These are phyloP conservation scores for Drosophila nikananu DNA, from an alignment of 1,140 invertebrate genomes.

Conservation along the genomic window DNA sequence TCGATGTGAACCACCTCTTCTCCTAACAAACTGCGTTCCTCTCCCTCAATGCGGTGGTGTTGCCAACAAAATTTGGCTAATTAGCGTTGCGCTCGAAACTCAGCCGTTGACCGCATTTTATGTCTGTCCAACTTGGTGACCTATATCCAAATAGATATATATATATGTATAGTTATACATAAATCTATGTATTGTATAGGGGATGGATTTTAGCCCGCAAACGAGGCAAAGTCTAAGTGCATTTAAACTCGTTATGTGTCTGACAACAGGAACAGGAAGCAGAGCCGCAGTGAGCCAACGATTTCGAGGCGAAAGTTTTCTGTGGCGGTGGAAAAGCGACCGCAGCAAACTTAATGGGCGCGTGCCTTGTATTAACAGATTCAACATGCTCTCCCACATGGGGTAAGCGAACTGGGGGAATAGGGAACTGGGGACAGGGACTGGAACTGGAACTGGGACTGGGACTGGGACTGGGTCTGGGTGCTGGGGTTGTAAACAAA, in stretches of 20 bases:
- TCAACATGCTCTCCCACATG: conserved; percentile 50
- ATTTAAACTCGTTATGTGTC: conserved; percentile 22
- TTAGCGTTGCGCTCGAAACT: conserved; percentile 16
- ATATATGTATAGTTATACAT: not conserved
- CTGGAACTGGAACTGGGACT: not conserved
- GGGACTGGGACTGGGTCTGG: not conserved
- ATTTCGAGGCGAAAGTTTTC: conserved; percentile 20
- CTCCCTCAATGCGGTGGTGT: conserved; percentile 7
- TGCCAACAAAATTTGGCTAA: conserved; percentile 19
- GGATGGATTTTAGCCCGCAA: conserved; percentile 1
- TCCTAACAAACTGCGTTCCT: not conserved
- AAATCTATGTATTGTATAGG: conserved; percentile 11
- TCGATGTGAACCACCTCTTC: not conserved
- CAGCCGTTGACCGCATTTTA: conserved; percentile 17
- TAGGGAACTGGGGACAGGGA: not conserved
- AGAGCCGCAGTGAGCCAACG: conserved; percentile 8
- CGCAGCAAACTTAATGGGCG: conserved; percentile 50
- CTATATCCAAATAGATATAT: not conserved
- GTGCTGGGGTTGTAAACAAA: conserved; percentile 15
- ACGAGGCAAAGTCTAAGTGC: conserved; percentile 12
- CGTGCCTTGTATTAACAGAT: conserved; percentile 71
- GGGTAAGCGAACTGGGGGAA: not conserved
- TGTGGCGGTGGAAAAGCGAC: conserved; percentile 5
- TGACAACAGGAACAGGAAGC: conserved; percentile 19
- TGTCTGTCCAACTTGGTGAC: conserved; percentile 14